phyloP scores from a whole-genome alignment of 2,888 invertebrate genomes.

The Drosophila yooni region DNA sequence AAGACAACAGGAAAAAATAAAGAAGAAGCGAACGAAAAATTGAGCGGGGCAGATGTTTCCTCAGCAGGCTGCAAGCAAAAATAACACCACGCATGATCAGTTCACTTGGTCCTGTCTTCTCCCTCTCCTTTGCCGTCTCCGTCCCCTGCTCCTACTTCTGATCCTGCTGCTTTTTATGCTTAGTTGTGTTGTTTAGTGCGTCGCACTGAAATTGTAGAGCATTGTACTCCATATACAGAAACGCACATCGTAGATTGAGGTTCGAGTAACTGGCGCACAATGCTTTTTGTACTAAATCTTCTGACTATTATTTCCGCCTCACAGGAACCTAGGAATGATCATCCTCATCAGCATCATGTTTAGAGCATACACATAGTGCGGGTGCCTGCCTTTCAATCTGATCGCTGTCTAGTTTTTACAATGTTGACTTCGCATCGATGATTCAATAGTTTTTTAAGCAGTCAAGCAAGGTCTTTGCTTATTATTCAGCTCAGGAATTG shows the following conservation, averaged over 20 bases:
- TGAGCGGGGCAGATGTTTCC: conserved; percentile 81
- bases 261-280: conserved; percentile 50
- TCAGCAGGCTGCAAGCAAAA: conserved; percentile 74
- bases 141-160: neutral
- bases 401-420: conserved; percentile 21
- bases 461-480: conserved; percentile 42
- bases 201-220: conserved; percentile 47
- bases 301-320: conserved; percentile 48
- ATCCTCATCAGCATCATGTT: conserved; percentile 12
- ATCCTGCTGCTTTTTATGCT: conserved; percentile 53
- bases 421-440: conserved; percentile 27
- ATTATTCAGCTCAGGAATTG: conserved; percentile 43
- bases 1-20: conserved; percentile 56
- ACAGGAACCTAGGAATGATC: conserved; percentile 36
- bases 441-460: conserved; percentile 47
- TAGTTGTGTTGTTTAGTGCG: conserved; percentile 55
- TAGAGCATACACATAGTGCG: conserved; percentile 47
- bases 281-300: conserved; percentile 45
- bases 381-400: conserved; percentile 42
- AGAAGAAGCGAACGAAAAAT: conserved; percentile 46
- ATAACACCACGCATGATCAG: conserved; percentile 78
- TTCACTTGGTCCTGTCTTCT: conserved; percentile 53
- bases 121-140: neutral
- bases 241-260: conserved; percentile 9
- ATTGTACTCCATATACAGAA: conserved; percentile 55